Evolutionary conservation across 1,140 invertebrate species (phyloP).

Genomic region (Schmidtea mediterranea): DNA sequence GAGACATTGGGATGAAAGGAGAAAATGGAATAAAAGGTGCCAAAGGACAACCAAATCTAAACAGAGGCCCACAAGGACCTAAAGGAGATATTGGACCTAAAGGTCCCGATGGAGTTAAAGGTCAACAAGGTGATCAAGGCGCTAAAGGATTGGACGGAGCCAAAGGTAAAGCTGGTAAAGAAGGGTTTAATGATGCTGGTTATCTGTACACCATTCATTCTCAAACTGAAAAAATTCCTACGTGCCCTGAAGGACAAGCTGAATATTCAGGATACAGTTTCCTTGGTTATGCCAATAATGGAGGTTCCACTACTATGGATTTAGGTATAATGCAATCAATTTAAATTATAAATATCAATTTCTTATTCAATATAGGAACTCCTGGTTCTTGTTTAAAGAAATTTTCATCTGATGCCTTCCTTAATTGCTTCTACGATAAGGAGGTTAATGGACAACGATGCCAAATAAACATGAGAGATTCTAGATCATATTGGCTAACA

Average conservation of each 20-base stretch:
- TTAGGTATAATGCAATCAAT: no score
- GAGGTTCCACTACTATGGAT: not conserved
- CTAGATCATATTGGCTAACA: not conserved
- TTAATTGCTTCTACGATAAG: not conserved
- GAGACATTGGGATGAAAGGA: not conserved
- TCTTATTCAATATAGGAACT: not conserved
- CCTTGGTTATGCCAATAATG: not conserved
- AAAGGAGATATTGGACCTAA: not conserved
- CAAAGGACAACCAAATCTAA: conserved; percentile 2
- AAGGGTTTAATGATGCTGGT: not conserved
- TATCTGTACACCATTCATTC: conserved; percentile 1
- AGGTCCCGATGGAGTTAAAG: not conserved
- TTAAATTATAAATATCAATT: no score
- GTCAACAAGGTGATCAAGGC: not conserved
- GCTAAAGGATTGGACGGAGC: not conserved
- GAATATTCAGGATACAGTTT: not conserved
- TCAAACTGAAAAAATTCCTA: not conserved
- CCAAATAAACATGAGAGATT: conserved; percentile 1
- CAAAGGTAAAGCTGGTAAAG: not conserved
- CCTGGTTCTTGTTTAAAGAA: not conserved
- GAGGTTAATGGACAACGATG: not conserved
- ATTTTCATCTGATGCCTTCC: not conserved
- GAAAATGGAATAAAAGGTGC: not conserved
- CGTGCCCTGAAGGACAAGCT: not conserved
- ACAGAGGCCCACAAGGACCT: conserved; percentile 5